A percentile compares a stretch with the other conserved stretches of the same genome.
phyloP scores from a whole-genome alignment of 2,113 vertebrate species.

The Perca flavescens region DNA sequence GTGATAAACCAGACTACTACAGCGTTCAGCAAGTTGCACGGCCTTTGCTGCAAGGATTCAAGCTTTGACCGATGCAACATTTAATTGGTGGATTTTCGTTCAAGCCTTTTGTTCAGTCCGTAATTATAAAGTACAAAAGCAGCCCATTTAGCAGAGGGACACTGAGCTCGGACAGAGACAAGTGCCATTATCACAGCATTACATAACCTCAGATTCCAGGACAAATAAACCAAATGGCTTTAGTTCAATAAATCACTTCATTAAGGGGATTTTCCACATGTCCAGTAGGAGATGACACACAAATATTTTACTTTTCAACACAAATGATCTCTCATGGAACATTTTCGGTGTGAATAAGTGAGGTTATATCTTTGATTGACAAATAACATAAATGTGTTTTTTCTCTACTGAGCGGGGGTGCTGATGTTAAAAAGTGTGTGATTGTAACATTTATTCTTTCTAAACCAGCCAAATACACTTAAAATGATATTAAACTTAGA shows the following conservation, averaged over 20 bases:
- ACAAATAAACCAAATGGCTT: slow-evolving; percentile 13
- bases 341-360: slow-evolving; percentile 14
- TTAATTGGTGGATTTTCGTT: slow-evolving; percentile 33
- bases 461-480: slow-evolving; percentile 54
- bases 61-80: slow-evolving; percentile 34
- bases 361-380: not conserved
- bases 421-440: slow-evolving; percentile 31
- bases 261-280: not conserved
- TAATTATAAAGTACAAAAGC: slow-evolving; percentile 39
- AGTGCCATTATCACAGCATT: slow-evolving; percentile 44
- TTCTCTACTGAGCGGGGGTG: slow-evolving; percentile 26
- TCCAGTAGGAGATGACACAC: slow-evolving; percentile 9
- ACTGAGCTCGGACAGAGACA: slow-evolving; percentile 13
- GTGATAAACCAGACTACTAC: not conserved
- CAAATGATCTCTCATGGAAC: not conserved
- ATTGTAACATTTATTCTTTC: slow-evolving; percentile 57
- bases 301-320: slow-evolving; percentile 17
- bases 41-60: not conserved
- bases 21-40: not conserved
- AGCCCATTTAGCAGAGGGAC: slow-evolving; percentile 24
- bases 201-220: slow-evolving; percentile 45
- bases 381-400: slow-evolving; percentile 40
- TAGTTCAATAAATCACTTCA: slow-evolving; percentile 17
- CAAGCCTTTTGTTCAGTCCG: slow-evolving; percentile 23
- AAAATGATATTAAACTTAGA: slow-evolving; percentile 17